phyloP scores from a whole-genome alignment of 2,797 vertebrate genomes.

The Myotis pilosus region DNA sequence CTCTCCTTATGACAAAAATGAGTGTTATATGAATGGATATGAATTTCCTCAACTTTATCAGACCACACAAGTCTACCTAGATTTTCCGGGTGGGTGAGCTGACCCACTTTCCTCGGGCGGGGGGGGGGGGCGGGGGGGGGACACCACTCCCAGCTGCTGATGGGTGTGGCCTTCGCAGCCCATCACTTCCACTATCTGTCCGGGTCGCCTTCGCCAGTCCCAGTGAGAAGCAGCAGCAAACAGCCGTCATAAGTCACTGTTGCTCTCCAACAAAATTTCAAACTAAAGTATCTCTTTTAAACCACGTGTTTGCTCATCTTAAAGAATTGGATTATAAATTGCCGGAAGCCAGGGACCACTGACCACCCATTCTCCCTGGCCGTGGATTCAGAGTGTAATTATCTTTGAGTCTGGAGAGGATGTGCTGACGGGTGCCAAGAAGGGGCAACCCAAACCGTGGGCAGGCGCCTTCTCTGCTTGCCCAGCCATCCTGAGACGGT shows the following conservation, averaged over 20 bases:
- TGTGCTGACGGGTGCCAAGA: background rate
- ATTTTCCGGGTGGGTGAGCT: too few species aligned
- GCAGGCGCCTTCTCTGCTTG: background rate
- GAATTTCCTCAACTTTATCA: background rate
- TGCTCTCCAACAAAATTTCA: background rate
- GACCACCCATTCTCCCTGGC: conserved; percentile 28
- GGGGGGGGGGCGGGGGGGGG: too few species aligned
- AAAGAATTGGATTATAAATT: background rate
- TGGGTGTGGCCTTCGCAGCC: accelerated
- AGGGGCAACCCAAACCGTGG: background rate
- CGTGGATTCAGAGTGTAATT: background rate
- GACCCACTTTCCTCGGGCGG: background rate
- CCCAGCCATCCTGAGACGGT: background rate
- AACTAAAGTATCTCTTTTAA: background rate
- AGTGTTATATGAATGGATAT: background rate
- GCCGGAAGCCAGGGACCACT: conserved; percentile 44
- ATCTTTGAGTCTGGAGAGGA: background rate
- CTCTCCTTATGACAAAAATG: background rate
- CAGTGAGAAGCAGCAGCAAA: background rate
- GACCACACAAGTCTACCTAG: background rate
- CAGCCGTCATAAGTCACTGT: background rate
- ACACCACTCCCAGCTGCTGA: background rate
- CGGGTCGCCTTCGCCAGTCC: background rate
- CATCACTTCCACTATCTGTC: background rate
- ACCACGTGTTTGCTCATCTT: conserved; percentile 37